These are phyloP conservation scores for Osmoderma eremita DNA, from an alignment of 2,888 invertebrate species.

Conservation along the genomic window DNA sequence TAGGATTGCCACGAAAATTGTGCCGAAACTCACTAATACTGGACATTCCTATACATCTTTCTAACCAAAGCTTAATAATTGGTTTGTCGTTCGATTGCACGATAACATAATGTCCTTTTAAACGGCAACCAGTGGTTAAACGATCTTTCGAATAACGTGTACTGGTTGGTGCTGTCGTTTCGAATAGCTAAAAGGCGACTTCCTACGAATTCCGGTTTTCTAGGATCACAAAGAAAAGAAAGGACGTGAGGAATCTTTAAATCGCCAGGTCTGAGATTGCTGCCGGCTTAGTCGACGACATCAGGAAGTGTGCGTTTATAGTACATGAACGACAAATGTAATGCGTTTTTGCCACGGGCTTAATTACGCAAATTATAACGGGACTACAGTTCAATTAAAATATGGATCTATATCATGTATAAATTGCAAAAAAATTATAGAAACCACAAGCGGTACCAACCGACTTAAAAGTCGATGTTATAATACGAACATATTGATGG, in stretches of 20 bases:
- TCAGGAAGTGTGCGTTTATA: slow-evolving; percentile 28
- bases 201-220: slow-evolving; percentile 23
- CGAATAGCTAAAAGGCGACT: slow-evolving; percentile 4
- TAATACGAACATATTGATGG: too few relatives aligned
- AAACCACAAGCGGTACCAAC: too few relatives aligned
- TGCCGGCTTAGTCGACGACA: neutral
- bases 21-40: too few relatives aligned
- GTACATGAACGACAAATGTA: slow-evolving; percentile 26
- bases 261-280: slow-evolving; percentile 19
- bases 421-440: too few relatives aligned
- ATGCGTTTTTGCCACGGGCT: slow-evolving; percentile 20
- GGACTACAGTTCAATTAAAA: slow-evolving; percentile 15
- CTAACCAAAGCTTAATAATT: neutral
- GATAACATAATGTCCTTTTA: slow-evolving; percentile 2
- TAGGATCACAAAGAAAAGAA: slow-evolving; percentile 6
- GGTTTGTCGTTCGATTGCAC: neutral
- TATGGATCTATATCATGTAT: neutral
- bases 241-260: slow-evolving; percentile 10
- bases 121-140: slow-evolving; percentile 11
- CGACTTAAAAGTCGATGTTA: too few relatives aligned
- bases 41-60: neutral
- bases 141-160: slow-evolving; percentile 1
- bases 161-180: neutral
- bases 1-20: too few relatives aligned
- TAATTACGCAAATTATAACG: slow-evolving; percentile 30